Conservation (phyloP, 2,113 vertebrate genomes). For the Lamprotornis superbus region DNA sequence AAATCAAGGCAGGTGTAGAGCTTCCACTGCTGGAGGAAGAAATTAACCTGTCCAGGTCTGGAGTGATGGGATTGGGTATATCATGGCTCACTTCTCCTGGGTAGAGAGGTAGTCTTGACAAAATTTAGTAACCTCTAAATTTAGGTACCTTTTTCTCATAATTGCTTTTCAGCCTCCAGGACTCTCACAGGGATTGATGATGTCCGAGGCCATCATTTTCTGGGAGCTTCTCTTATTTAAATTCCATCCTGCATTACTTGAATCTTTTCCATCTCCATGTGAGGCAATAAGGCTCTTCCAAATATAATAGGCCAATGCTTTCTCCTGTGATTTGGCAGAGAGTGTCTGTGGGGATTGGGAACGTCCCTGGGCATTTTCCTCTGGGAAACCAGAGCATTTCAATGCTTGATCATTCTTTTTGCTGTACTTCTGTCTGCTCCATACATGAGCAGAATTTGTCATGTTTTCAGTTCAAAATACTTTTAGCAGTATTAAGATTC, state of each 20-base stretch:
- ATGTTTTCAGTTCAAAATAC: background rate
- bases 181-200: background rate
- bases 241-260: constrained; percentile 2
- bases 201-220: background rate
- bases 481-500: background rate
- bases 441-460: background rate
- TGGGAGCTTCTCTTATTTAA: constrained; percentile 41
- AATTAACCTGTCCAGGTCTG: background rate
- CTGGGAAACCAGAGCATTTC: background rate
- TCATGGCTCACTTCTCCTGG: background rate
- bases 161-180: background rate
- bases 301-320: background rate
- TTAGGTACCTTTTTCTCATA: background rate
- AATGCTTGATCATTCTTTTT: background rate
- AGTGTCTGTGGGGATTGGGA: background rate
- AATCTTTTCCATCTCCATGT: constrained; percentile 44
- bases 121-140: constrained; percentile 4
- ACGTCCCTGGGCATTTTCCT: background rate
- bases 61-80: background rate
- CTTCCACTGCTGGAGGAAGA: background rate
- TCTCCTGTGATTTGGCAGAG: constrained; percentile 10
- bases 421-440: background rate
- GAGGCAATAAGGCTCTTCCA: constrained; percentile 34
- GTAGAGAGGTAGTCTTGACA: background rate
- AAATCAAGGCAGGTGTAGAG: background rate